Evolutionary conservation across 2,113 vertebrate genomes (phyloP), one percentile per base, ranked within the genome.

Genomic region (Varanus komodoensis): DNA sequence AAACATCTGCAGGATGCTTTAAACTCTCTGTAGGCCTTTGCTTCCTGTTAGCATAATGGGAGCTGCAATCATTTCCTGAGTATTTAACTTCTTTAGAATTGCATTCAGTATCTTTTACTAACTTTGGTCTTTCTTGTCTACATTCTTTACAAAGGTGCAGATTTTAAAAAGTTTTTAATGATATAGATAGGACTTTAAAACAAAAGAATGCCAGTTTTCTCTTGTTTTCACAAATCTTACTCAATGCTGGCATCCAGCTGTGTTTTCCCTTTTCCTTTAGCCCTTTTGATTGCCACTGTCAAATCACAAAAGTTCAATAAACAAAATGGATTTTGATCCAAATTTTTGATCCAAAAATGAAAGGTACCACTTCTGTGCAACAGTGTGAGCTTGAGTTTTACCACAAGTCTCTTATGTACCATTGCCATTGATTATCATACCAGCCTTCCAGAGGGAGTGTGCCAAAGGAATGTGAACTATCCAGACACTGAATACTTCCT

Each of bases 391-490:
- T 94, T 92, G 82, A 2, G 0, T 89, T 95, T 95, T 85, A 50
- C 82, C 32, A 4, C 48, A 79, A 85, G 54, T 75, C 88, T 78
- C 34, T 91, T 87, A 50, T 79, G 89, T 94, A 95, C 87, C 61
- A 25, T 78, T 87, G 68, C 84, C 93, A 25, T 12, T 68, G 87
- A 77, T 87, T 86, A 34, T 8, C 74, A 29, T n/a, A 29, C 69
- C 82, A 80, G 67, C 9, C n/a, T 9, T 61, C 0, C 0, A 92
- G 85, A 88, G 77, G 64, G 74, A 79, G 64, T 34, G 61, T 48
- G 32, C 64, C 84, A 68, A 90, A 93, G 86, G 79, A 67, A 93
- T 81, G 75, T 57, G 83, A 82, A 78, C 32, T 64, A 94, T 92
- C 83, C 25, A 15, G 23, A 67, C 90, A 77, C 14, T 14, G 75